Base-by-base conservation (phyloP, 1,140 invertebrate species). In the Aplysia californica region DNA sequence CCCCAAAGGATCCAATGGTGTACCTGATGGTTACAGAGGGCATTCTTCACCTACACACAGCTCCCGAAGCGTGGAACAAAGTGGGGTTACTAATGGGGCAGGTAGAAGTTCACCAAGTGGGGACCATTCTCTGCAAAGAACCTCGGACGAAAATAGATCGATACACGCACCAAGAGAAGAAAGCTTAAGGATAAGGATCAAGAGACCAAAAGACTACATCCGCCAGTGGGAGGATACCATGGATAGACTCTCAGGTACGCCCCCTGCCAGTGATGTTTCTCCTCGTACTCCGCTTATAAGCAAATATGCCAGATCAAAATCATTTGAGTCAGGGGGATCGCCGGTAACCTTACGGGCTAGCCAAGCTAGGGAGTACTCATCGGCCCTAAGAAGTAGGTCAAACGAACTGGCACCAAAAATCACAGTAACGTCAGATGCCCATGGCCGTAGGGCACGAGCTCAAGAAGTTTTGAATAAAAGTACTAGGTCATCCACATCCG, bases 141-240 rank as follows among this genome's bases (percentile, higher is more conserved):
- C n/a, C n/a, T n/a, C n/a, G n/a, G n/a, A n/a, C n/a, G n/a, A n/a
- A n/a, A n/a, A n/a, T n/a, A n/a, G n/a, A n/a, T n/a, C n/a, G n/a
- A n/a, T n/a, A n/a, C n/a, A n/a, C n/a, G n/a, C n/a, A n/a, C n/a
- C n/a, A n/a, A 23, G 50, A 74, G 73, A 71, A 29, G 68, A 75
- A 10, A 33, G 64, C 29, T 44, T 33, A 35, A 75, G 33, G 35
- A 70, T 82, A 26, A 75, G 66, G 59, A 78, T 79, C 69, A 79
- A 73, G 69, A 55, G 79, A 41, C 81, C 78, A n/a, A 80, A 67
- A 59, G 81, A 79, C 64, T 76, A 82, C 41, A 75, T 71, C 31
- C 23, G 55, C 20, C 80, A 82, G 61, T 79, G 78, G 81, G 77
- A 82, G 65, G 75, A 80, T 4, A 79, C 76, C 18, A 80, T 79